Percentiles rank a stretch among this genome's conserved stretches.
Conservation (phyloP, 2,113 vertebrate species). For the Alosa alosa region DNA sequence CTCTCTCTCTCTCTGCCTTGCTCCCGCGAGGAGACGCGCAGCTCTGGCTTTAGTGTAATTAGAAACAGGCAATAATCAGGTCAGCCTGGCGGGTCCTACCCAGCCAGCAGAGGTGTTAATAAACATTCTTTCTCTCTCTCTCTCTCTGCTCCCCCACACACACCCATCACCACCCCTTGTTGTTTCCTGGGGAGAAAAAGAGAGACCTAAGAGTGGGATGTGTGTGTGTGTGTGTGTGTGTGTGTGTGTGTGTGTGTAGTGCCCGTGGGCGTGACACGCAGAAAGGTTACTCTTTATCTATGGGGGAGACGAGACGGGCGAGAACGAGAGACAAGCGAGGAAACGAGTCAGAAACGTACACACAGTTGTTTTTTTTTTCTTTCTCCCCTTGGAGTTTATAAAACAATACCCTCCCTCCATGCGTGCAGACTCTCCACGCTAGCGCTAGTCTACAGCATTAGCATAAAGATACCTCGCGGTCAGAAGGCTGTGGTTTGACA, state of each 20-base stretch:
- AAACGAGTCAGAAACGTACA: constrained; percentile 36
- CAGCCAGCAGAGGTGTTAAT: constrained; percentile 72
- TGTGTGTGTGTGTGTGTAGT: constrained; percentile 37
- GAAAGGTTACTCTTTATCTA: constrained; percentile 49
- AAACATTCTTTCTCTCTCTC: constrained; percentile 70
- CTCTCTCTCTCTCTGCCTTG: constrained; percentile 44
- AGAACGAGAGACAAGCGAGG: constrained; percentile 5
- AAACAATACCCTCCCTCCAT: constrained; percentile 54
- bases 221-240: constrained; percentile 10
- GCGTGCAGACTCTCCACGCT: constrained; percentile 60
- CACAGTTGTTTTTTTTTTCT: constrained; percentile 46
- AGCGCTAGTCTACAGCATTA: constrained; percentile 53
- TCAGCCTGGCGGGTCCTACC: constrained; percentile 69
- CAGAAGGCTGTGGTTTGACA: constrained; percentile 74
- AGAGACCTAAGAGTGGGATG: constrained; percentile 29
- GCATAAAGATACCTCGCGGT: constrained; percentile 75
- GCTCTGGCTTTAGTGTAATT: constrained; percentile 73
- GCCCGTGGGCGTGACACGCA: constrained; percentile 40
- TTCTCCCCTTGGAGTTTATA: constrained; percentile 61
- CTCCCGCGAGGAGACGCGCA: constrained; percentile 65
- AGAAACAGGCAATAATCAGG: constrained; percentile 78
- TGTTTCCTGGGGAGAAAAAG: constrained; percentile 73
- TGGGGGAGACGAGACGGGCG: constrained; percentile 22
- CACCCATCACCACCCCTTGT: constrained; percentile 37
- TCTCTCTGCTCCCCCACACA: background rate